Base-by-base conservation (phyloP, 1,140 invertebrate species). In the Pomacea maculata region DNA sequence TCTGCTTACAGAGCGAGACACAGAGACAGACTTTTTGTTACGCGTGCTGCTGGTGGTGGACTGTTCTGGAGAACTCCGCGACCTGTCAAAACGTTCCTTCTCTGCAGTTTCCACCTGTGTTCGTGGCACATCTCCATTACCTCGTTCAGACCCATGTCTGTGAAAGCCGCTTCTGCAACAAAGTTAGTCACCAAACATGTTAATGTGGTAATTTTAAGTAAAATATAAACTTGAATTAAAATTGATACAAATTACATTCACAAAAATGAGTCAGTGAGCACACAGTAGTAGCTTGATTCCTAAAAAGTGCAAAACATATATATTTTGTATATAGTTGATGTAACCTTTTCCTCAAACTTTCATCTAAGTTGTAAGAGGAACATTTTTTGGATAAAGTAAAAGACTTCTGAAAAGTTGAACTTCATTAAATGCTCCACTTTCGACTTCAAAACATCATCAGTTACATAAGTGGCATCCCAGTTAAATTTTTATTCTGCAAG, bases 1-100 rank as follows among this genome's bases (percentile, higher is more conserved):
- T 19, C 80, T 83, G 77, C 89, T 87, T 34, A 82, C 83, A 15
- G 87, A 88, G 54, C 85, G 78, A 34, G 87, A 88, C 67, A 83
- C 76, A 8, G 84, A 86, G 15, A 80, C 80, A 19, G 83, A 84
- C 34, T 79, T 80, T 72, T 85, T 86, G 72, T 82, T 84, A 21
- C 72, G 78, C 63, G 75, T 80, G 63, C 83, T 84, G 79, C 84
- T 83, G 29, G 86, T 84, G 1, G 79, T 78, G 17, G 85, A 85
- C 25, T 84, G 84, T 7, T 84, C 81, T 29, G 86, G 84, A 19
- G 88, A 86, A 15, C 79, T 61, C 34, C 83, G 83, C 61, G 81
- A 68, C 5, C 79, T 63, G 45, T 84, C 83, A 74, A 74, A 81
- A 29, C 74, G 61, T 55, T 78, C 81, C 65, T 73, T 73, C 54